Evolutionary conservation across 1,140 invertebrate species (phyloP), one percentile per base, ranked within the genome.

Genomic region (Magallana ariakensis): DNA sequence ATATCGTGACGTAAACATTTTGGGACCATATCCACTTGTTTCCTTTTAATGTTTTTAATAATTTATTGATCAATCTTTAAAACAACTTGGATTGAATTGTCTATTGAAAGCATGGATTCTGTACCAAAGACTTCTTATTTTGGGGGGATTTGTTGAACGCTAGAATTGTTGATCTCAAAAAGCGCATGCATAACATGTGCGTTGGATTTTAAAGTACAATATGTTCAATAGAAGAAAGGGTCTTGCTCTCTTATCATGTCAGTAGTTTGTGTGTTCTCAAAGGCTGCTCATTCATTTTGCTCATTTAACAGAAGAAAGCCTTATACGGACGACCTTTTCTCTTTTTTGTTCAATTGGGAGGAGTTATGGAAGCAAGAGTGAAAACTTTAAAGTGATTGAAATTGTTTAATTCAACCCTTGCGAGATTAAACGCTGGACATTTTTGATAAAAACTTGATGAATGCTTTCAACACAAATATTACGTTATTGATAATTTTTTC

Each of bases 391-490:
- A 75, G 22, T 75, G 33, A 75, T 75, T 26, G 66, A 75, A 75
- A 26, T 46, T 75, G 22, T 26, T 75, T 75, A 75, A 75, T 75
- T 75, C 66, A 26, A 75, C 66, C 22, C 66, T 75, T 75, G 66
- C 22, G n/a, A 60, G 66, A 75, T 75, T 46, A 75, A 75, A 75
- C 22, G 22, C 66, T 75, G 11, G 13, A 75, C 66, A 75, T 13
- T 33, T 19, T 75, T 75, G 66, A 75, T 75, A 62, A 46, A 16
- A 26, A 75, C 66, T 75, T 33, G 22, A 75, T 75, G 66, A 75
- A 75, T 26, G 22, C 66, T 75, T 26, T 75, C 66, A 75, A 75
- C 22, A 75, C 22, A 75, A 75, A 75, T 75, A 75, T 75, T 75
- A 26, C 22, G 22, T 26, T 75, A 75, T 75, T 26, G 66, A 75